Percentiles rank a stretch among this genome's conserved stretches.
phyloP scores from a whole-genome alignment of 2,888 invertebrate genomes.

The Eupithecia exiguata region DNA sequence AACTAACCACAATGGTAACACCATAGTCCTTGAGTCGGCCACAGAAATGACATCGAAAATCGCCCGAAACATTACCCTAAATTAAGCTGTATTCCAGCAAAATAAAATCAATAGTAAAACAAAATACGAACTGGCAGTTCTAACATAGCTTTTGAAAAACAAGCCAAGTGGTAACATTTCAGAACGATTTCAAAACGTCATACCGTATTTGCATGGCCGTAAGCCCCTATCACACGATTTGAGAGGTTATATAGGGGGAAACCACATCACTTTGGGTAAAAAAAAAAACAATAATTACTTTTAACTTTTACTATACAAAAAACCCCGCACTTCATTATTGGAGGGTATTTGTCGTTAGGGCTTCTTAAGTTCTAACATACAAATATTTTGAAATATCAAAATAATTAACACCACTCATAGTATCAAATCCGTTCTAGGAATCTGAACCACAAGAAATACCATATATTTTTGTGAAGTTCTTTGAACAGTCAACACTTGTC shows the following conservation, averaged over 20 bases:
- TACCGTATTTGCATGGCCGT: constrained; percentile 53
- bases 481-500: background rate
- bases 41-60: constrained; percentile 43
- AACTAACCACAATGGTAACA: constrained; percentile 40
- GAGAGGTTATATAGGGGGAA: constrained; percentile 46
- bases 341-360: background rate
- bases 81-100: constrained; percentile 23
- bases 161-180: constrained; percentile 40
- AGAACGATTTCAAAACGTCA: constrained; percentile 53
- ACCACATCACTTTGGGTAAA: background rate
- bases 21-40: constrained; percentile 41
- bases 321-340: background rate
- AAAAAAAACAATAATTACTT: background rate
- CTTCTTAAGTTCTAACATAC: background rate
- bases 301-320: background rate
- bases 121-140: constrained; percentile 32
- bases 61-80: constrained; percentile 38
- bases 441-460: background rate
- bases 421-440: background rate
- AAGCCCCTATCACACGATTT: constrained; percentile 60
- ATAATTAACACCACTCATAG: background rate
- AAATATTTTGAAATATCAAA: background rate
- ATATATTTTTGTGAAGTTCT: background rate
- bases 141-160: constrained; percentile 25
- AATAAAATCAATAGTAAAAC: constrained; percentile 30